Percentiles rank a stretch among this genome's conserved stretches.
Conservation (phyloP, 2,888 invertebrate species). For the Cheilosia soror region DNA sequence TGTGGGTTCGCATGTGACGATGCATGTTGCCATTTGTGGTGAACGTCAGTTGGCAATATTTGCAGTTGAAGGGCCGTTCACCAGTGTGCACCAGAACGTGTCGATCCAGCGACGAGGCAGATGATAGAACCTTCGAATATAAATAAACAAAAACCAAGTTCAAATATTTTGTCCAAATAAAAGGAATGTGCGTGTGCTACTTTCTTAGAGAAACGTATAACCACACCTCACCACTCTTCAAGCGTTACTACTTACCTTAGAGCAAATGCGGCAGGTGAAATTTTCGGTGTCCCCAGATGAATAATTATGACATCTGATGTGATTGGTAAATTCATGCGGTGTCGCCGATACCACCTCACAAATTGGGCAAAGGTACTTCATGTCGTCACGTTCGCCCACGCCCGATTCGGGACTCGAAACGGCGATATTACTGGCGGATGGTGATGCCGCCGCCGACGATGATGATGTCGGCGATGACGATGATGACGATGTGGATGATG, state of each 20-base stretch:
- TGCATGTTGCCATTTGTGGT: constrained; percentile 95
- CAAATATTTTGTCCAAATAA: constrained; percentile 8
- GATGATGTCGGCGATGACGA: constrained; percentile 76
- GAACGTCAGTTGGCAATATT: constrained; percentile 91
- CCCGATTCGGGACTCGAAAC: constrained; percentile 82
- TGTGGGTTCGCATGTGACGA: constrained; percentile 90
- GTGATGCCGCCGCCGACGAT: constrained; percentile 67
- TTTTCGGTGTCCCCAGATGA: constrained; percentile 84
- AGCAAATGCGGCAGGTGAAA: constrained; percentile 84
- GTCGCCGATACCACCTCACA: constrained; percentile 87
- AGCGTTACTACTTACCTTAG: constrained; percentile 80
- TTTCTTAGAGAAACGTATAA: constrained; percentile 64
- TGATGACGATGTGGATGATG: constrained; percentile 63
- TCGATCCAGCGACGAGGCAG: constrained; percentile 91
- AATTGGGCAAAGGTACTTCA: constrained; percentile 87
- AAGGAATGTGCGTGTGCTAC: constrained; percentile 46
- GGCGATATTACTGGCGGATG: constrained; percentile 70
- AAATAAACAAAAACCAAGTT: constrained; percentile 24
- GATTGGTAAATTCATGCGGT: constrained; percentile 88
- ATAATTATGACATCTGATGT: constrained; percentile 88
- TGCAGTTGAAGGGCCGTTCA: constrained; percentile 92
- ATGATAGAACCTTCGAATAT: constrained; percentile 87
- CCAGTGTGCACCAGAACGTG: constrained; percentile 92
- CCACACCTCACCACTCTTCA: constrained; percentile 48
- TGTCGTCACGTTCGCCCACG: constrained; percentile 82